Conservation (phyloP, 2,113 vertebrate genomes). For the Casuarius casuarius region DNA sequence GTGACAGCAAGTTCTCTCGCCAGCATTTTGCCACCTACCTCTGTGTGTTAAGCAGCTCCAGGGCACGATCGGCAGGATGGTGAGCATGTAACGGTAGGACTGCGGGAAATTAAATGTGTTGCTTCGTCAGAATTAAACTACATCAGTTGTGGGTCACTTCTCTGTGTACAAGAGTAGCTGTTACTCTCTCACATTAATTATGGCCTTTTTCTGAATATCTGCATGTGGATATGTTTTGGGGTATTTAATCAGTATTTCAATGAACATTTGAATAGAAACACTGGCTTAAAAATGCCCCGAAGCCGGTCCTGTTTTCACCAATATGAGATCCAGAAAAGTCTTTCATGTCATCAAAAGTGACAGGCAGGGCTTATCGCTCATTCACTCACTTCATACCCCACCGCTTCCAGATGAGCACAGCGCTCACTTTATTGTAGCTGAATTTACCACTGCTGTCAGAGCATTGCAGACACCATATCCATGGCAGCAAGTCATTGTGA, state of each 20-base stretch:
- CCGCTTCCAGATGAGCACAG: rapidly evolving
- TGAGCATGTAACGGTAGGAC: neutral
- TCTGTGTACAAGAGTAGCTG: neutral
- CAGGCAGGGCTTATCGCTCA: rapidly evolving
- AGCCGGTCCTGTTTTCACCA: neutral
- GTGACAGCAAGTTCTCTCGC: too few relatives aligned
- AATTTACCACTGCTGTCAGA: neutral
- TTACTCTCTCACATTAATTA: neutral
- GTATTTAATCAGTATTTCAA: neutral
- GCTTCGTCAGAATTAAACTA: neutral
- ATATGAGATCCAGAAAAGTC: neutral
- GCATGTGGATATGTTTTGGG: rapidly evolving
- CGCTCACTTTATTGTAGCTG: rapidly evolving
- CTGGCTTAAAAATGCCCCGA: neutral
- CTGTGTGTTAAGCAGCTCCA: neutral
- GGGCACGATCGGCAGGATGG: neutral
- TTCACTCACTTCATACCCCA: neutral
- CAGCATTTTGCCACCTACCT: neutral
- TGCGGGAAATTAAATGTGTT: neutral
- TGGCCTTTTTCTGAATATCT: neutral
- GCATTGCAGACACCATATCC: neutral
- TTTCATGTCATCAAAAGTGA: neutral
- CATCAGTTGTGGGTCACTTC: too few relatives aligned
- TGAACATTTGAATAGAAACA: neutral
- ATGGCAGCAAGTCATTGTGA: neutral